Base-by-base conservation (phyloP, 2,888 invertebrate species). In the Pandemis corylana region DNA sequence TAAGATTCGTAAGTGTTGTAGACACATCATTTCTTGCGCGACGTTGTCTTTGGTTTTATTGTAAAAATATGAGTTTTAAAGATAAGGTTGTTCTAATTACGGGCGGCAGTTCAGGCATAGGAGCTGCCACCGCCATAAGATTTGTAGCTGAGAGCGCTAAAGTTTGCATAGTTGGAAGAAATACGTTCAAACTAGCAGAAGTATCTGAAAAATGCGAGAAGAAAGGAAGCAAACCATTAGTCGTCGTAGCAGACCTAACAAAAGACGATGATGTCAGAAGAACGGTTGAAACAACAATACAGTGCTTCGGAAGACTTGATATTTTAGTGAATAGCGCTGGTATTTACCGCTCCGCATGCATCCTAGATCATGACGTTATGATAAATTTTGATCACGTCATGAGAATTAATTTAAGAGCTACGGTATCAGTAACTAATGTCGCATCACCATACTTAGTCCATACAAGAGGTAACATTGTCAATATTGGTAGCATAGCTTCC, bases 381-480 rank as follows among this genome's bases (percentile, higher is more conserved):
- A 42, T 68, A 59, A 62, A 72, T 0, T 78, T 68, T 44, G 79
- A 80, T 7, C 5, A 72, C 65, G 89, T 97, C 62, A 97, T 98
- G 95, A 96, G 97, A 78, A 95, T 96, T 15, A 98, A 98, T 88
- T 96, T 97, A 0, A 95, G 97, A 80, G 94, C 96, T 0, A 89
- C 96, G 6, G 96, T 96, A 81, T 95, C 96, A 68, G 85, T 98
- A 78, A 97, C 97, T 0, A 96, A 96, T 95, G 85, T 97, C 72
- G 97, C 97, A 36, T 96, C 97, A 0, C 97, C 98, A 0, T 95
- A 97, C 91, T 92, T 98, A 36, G 94, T 97, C 7, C 93, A 95
- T 85, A 95, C 96, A 0, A 96, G 97, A 88, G 97, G 97, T 15
- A 97, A 95, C 78, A 96, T 98, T 80, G 97, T 99, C 0, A 98